Percentiles rank a stretch among this genome's conserved stretches.
phyloP scores from a whole-genome alignment of 2,888 invertebrate species.

The Eretmocerus hayati region DNA sequence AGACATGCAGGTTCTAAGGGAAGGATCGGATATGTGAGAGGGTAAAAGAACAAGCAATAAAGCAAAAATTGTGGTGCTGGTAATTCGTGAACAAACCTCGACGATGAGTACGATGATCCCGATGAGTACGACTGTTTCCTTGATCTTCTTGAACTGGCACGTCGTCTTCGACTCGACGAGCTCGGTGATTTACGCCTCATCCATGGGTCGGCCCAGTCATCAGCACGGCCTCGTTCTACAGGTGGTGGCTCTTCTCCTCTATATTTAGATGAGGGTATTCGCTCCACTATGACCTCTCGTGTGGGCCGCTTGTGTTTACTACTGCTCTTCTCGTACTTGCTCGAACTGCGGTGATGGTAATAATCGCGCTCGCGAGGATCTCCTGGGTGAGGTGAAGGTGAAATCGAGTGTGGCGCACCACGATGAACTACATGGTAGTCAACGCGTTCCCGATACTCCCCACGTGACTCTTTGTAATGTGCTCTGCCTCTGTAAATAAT shows the following conservation, averaged over 20 bases:
- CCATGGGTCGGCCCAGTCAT: conserved; percentile 97
- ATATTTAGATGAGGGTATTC: conserved; percentile 50
- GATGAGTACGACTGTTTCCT: conserved; percentile 63
- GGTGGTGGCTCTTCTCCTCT: conserved; percentile 41
- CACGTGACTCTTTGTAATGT: conserved; percentile 42
- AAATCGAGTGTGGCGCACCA: conserved; percentile 39
- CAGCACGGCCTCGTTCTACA: conserved; percentile 53
- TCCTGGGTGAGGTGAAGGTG: conserved; percentile 41
- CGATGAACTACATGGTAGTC: conserved; percentile 39
- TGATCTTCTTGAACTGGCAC: conserved; percentile 37
- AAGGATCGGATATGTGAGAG: not conserved
- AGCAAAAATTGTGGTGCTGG: too few relatives aligned
- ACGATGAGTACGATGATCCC: conserved; percentile 62
- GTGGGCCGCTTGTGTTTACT: conserved; percentile 55
- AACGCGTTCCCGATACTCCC: conserved; percentile 43
- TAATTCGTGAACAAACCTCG: conserved; percentile 47
- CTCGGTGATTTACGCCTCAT: conserved; percentile 67
- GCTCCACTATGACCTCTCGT: conserved; percentile 71
- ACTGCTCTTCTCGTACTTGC: conserved; percentile 44
- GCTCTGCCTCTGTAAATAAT: conserved; percentile 34
- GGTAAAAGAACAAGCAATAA: not conserved
- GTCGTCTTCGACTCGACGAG: conserved; percentile 32
- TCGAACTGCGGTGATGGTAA: conserved; percentile 23
- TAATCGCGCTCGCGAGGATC: conserved; percentile 37
- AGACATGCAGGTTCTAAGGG: not conserved